These are phyloP conservation scores for Dysmachus trigonus DNA, from an alignment of 2,888 invertebrate species.

Conservation along the genomic window DNA sequence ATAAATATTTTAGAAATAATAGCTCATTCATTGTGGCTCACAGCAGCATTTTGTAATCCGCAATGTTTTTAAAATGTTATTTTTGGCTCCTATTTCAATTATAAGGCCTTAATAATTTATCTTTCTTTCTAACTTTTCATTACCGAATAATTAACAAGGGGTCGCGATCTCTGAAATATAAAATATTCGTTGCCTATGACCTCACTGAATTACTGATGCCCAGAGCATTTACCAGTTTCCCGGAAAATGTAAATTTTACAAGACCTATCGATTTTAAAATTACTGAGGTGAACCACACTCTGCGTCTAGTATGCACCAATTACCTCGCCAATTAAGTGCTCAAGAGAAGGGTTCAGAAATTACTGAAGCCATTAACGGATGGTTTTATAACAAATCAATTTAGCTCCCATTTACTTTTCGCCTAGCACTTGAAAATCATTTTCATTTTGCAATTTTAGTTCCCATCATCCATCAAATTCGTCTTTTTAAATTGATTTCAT, in stretches of 20 bases:
- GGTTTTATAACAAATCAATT: neutral
- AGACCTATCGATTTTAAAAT: neutral
- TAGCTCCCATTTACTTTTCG: neutral
- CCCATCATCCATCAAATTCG: neutral
- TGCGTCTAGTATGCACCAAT: neutral
- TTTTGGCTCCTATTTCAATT: no score
- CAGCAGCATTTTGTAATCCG: no score
- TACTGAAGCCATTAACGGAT: neutral
- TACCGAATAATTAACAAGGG: neutral
- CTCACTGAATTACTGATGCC: neutral
- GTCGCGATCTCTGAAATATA: neutral
- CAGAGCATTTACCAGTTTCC: neutral
- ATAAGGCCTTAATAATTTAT: neutral
- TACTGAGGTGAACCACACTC: neutral
- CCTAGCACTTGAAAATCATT: neutral
- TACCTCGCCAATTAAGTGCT: neutral
- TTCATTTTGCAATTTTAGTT: neutral
- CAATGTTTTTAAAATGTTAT: no score
- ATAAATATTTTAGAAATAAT: no score
- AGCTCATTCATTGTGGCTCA: no score
- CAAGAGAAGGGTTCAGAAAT: neutral
- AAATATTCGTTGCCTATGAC: neutral
- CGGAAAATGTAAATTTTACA: neutral
- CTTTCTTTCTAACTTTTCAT: neutral
- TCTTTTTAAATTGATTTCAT: neutral